A percentile compares a stretch with the other conserved stretches of the same genome.
Evolutionary conservation across 2,888 invertebrate genomes (phyloP).

Genomic region (Hymenopus coronatus): DNA sequence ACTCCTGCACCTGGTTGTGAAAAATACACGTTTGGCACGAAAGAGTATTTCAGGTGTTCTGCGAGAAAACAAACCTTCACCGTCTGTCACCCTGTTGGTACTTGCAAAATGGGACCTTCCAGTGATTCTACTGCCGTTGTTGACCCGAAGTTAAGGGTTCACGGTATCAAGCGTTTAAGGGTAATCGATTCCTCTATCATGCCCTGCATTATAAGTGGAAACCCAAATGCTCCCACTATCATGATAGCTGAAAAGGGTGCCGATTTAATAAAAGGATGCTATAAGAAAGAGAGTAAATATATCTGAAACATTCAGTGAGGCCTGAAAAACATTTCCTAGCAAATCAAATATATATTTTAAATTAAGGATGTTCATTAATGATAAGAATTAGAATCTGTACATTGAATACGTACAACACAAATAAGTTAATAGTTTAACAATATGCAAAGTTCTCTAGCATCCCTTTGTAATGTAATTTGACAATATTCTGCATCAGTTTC

Average conservation of each 20-base stretch:
- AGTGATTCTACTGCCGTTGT: constrained; percentile 46
- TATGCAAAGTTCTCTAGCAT: too few species aligned
- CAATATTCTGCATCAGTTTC: too few species aligned
- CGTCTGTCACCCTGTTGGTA: constrained; percentile 37
- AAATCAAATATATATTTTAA: too few species aligned
- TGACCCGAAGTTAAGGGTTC: constrained; percentile 50
- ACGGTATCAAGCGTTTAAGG: constrained; percentile 62
- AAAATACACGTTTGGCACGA: constrained; percentile 56
- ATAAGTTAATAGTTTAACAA: too few species aligned
- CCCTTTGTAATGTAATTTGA: too few species aligned
- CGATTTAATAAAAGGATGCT: constrained; percentile 59
- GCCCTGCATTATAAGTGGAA: constrained; percentile 62
- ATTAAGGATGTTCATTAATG: too few species aligned
- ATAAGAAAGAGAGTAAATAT: too few species aligned
- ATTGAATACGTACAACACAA: too few species aligned
- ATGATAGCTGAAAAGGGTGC: constrained; percentile 67
- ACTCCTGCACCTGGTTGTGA: constrained; percentile 53
- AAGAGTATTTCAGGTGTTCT: constrained; percentile 67
- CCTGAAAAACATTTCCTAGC: too few species aligned
- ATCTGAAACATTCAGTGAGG: too few species aligned
- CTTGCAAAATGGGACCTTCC: constrained; percentile 44
- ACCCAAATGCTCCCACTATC: constrained; percentile 65
- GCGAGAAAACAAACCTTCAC: constrained; percentile 43
- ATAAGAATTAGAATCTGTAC: too few species aligned
- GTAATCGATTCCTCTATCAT: constrained; percentile 70